Evolutionary conservation across 2,113 vertebrate species (phyloP), one percentile per base, ranked within the genome.

Genomic region (Manacus vitellinus): DNA sequence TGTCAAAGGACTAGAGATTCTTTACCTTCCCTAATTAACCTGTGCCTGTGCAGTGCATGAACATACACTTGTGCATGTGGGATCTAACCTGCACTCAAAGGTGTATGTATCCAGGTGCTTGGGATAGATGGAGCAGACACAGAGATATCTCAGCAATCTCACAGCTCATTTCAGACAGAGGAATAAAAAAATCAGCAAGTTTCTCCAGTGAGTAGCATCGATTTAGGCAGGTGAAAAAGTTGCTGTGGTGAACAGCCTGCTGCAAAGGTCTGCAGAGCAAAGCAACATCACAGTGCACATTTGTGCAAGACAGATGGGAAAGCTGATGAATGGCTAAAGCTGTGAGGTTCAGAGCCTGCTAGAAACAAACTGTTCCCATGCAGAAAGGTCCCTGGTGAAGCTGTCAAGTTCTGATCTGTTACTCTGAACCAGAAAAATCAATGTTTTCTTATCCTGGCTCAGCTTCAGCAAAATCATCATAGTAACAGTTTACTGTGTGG

Each of bases 401-500:
- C 10, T 66, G 41, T 79, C 71, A 80, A 61, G 76, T 92, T 12
- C 28, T 39, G 41, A 56, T 67, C 80, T 80, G 31, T 85, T 85
- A 62, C 72, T 90, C 63, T 62, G 67, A 96, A 93, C 28, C 14
- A 92, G 52, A 80, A 80, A 70, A 90, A 55, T n/a, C 46, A 70
- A 12, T 87, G 75, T 95, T 94, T 90, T 46, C 46, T 92, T 85
- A 80, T 92, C 30, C 49, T 96, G 71, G 67, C 75, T 70, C 71
- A 88, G 71, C 71, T 73, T 83, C 91, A 97, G 78, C 62, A 77
- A 90, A 90, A 92, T 79, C 62, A 30, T 88, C 21, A 6, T 49
- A 61, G 49, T 82, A 85, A 55, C 0, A 2, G 31, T 83, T 71
- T 90, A 41, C 28, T 94, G 75, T 95, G 82, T 85, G 79, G 83